Conservation (phyloP, 1,140 invertebrate genomes). For the Zaprionus africanus region DNA sequence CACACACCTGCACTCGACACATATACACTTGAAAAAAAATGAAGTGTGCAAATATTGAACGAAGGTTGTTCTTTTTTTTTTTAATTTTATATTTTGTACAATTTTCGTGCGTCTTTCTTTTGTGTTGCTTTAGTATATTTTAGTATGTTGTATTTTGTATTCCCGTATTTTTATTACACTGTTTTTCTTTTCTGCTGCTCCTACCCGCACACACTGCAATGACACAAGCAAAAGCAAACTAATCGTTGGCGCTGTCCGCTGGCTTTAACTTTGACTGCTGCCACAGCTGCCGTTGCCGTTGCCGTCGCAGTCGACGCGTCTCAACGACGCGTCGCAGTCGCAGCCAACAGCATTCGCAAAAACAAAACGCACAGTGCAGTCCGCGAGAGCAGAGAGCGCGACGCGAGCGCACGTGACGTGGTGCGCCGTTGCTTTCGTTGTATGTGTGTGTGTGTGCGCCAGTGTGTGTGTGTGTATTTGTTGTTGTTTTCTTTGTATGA, state of each 20-base stretch:
- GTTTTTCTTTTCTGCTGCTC: slow-evolving; percentile 31
- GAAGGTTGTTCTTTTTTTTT: slow-evolving; percentile 22
- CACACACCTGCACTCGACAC: slow-evolving; percentile 1
- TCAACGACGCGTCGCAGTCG: slow-evolving; percentile 16
- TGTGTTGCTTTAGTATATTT: neutral
- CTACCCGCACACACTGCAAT: slow-evolving; percentile 76
- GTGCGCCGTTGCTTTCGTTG: slow-evolving; percentile 32
- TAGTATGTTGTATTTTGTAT: slow-evolving; percentile 20
- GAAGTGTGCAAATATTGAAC: slow-evolving; percentile 22
- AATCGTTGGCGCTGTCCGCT: slow-evolving; percentile 67
- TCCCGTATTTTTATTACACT: neutral
- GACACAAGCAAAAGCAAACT: slow-evolving; percentile 78
- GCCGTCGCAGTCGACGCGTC: slow-evolving; percentile 38
- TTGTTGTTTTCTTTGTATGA: slow-evolving; percentile 44
- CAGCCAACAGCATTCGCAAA: slow-evolving; percentile 25
- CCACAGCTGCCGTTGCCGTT: slow-evolving; percentile 34
- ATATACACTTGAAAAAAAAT: slow-evolving; percentile 46
- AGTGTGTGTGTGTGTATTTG: slow-evolving; percentile 21
- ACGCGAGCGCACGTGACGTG: slow-evolving; percentile 74
- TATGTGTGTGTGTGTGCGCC: slow-evolving; percentile 11
- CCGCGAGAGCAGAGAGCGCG: slow-evolving; percentile 50
- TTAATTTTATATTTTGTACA: slow-evolving; percentile 1
- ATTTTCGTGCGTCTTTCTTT: neutral
- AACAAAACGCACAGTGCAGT: slow-evolving; percentile 20
- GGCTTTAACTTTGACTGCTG: slow-evolving; percentile 69